Evolutionary conservation across 2,113 vertebrate species (phyloP).

Genomic region (Synchiropus splendidus): DNA sequence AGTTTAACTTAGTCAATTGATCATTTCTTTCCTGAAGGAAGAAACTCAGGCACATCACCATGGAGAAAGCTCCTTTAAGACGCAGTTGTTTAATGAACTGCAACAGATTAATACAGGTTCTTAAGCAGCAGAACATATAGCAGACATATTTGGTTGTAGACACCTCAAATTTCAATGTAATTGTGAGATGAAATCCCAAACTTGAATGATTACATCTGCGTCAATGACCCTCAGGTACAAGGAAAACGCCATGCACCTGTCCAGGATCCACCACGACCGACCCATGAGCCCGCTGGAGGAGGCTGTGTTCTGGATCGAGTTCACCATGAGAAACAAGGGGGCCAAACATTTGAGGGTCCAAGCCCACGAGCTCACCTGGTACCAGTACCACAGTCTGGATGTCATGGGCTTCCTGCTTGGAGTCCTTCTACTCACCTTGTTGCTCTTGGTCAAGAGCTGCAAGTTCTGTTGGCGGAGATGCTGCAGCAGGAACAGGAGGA

Average conservation of each 20-base stretch:
- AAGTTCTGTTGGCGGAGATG: conserved; percentile 54
- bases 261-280: conserved; percentile 79
- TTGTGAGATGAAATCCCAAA: too few relatives aligned
- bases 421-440: conserved; percentile 26
- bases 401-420: conserved; percentile 70
- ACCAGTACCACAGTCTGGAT: conserved; percentile 82
- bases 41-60: too few relatives aligned
- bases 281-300: conserved; percentile 72
- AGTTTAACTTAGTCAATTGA: too few relatives aligned
- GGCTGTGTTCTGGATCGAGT: conserved; percentile 87
- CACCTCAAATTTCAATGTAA: too few relatives aligned
- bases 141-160: too few relatives aligned
- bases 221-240: conserved; percentile 67
- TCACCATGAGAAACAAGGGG: conserved; percentile 84
- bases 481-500: conserved; percentile 15
- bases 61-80: too few relatives aligned
- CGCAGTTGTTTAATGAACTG: too few relatives aligned
- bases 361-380: conserved; percentile 79
- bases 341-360: conserved; percentile 77
- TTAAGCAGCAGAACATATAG: too few relatives aligned
- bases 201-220: not conserved
- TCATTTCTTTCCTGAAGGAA: too few relatives aligned
- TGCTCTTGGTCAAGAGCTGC: conserved; percentile 64
- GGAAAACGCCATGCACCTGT: conserved; percentile 70
- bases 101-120: too few relatives aligned